Percentiles rank a stretch among this genome's conserved stretches.
These are phyloP conservation scores for Schlechtendalia chinensis DNA, from an alignment of 1,140 invertebrate species.

Conservation along the genomic window DNA sequence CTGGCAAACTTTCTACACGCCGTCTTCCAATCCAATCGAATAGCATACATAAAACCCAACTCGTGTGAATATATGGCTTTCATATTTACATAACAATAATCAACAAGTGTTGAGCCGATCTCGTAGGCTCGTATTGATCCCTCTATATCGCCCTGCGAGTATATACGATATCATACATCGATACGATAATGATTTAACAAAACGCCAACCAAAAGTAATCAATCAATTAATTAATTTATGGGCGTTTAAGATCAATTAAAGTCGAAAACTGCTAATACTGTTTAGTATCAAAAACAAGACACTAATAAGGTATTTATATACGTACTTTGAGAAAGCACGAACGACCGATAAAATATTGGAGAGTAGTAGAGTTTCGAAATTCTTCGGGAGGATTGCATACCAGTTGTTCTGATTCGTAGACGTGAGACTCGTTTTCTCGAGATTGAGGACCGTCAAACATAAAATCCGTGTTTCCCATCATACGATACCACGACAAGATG, in stretches of 20 bases:
- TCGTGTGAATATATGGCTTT: slow-evolving; percentile 1
- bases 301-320: neutral
- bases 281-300: neutral
- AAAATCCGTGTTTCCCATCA: slow-evolving; percentile 17
- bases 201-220: too few relatives aligned
- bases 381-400: neutral
- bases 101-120: neutral
- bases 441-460: slow-evolving; percentile 24
- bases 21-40: neutral
- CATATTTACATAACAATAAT: neutral
- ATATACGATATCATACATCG: neutral
- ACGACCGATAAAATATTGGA: slow-evolving; percentile 21
- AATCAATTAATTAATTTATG: too few relatives aligned
- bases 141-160: slow-evolving; percentile 10
- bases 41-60: slow-evolving; percentile 26
- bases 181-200: neutral
- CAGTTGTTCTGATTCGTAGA: slow-evolving; percentile 11
- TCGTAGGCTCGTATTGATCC: slow-evolving; percentile 15
- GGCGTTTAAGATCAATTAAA: neutral
- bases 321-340: slow-evolving; percentile 34
- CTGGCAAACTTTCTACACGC: neutral
- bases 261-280: neutral
- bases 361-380: neutral
- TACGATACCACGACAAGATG: slow-evolving; percentile 25
- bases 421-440: neutral